Conservation (phyloP, 2,797 vertebrate genomes). For the Scleropages formosus region DNA sequence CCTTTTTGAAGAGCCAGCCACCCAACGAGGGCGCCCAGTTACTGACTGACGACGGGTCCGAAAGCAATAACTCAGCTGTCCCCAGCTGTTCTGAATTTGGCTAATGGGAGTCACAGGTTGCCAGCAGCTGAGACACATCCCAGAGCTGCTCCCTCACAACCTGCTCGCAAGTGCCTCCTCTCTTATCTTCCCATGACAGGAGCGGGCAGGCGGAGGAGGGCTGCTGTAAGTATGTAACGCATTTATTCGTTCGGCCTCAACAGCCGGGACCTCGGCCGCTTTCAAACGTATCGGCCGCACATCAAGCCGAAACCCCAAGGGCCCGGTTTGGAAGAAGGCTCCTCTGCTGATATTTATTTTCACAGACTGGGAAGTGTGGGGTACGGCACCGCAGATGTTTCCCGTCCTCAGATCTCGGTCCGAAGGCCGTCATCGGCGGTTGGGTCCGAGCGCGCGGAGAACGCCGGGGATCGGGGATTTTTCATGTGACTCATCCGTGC, state of each 20-base stretch:
- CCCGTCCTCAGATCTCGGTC: background rate
- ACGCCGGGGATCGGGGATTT: conserved; percentile 38
- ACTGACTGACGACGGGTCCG: conserved; percentile 14
- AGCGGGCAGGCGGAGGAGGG: background rate
- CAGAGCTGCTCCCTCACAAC: background rate
- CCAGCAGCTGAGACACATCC: conserved; percentile 15
- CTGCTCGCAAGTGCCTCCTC: background rate
- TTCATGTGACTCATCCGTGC: conserved; percentile 60
- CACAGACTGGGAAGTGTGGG: background rate
- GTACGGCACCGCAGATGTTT: conserved; percentile 9
- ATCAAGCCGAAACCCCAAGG: conserved; percentile 69
- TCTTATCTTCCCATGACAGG: conserved; percentile 4
- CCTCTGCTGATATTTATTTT: background rate
- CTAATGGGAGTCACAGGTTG: conserved; percentile 12
- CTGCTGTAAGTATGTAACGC: conserved; percentile 26
- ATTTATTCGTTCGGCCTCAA: conserved; percentile 39
- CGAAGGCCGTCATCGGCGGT: conserved; percentile 44
- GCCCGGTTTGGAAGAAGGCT: conserved; percentile 10
- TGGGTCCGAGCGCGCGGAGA: conserved; percentile 40
- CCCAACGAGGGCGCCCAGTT: conserved; percentile 5
- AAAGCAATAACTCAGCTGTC: conserved; percentile 22
- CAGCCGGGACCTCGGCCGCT: conserved; percentile 58
- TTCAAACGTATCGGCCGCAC: conserved; percentile 72
- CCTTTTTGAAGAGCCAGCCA: conserved; percentile 13
- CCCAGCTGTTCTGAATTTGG: conserved; percentile 24